Base-by-base conservation (phyloP, 2,113 vertebrate genomes). In the Indicator indicator region DNA sequence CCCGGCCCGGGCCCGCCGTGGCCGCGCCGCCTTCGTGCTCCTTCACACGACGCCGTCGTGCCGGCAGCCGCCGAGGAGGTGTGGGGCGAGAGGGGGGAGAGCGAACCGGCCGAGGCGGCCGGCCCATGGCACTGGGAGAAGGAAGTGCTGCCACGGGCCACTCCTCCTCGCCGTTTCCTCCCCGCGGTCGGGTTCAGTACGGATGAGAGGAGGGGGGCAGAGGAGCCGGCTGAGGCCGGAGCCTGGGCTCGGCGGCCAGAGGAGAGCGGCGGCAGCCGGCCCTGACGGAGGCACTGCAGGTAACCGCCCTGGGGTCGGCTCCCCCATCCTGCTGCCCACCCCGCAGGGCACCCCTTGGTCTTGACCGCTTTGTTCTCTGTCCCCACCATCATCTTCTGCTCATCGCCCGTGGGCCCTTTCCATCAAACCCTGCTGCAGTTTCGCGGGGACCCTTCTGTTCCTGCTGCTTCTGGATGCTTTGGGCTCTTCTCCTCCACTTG, bases 161-260 rank as follows among this genome's bases (percentile, higher is more conserved):
- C 95, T 96, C 94, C 95, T 95, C 89, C 91, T 75, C 68, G 26
- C 83, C 93, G 75, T 90, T 97, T 96, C 96, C 96, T 96, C 84
- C 19, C 56, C 3, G 40, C n/a, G 7, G 46, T 62, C 4, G 76
- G 18, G 18, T 48, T 74, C 50, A 17, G 8, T 7, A 13, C 91
- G 13, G 92, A 62, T 68, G 90, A 38, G 88, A 48, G 62, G 42
- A 19, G 67, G 33, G 12, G 52, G 4, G 15, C 54, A 27, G 33
- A 30, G 62, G 62, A 67, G 77, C 55, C 5, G 24, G 38, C 68
- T 16, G 32, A 75, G 40, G 64, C 87, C 14, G 6, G 7, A 11
- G 68, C 27, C 55, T 48, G 36, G 28, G 88, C 59, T 73, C 7
- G 8, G 46, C 5, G 13, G 63, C 75, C 2, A 46, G 28, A 88